Evolutionary conservation across 2,888 invertebrate genomes (phyloP).

Genomic region (Cynaeus angustus): DNA sequence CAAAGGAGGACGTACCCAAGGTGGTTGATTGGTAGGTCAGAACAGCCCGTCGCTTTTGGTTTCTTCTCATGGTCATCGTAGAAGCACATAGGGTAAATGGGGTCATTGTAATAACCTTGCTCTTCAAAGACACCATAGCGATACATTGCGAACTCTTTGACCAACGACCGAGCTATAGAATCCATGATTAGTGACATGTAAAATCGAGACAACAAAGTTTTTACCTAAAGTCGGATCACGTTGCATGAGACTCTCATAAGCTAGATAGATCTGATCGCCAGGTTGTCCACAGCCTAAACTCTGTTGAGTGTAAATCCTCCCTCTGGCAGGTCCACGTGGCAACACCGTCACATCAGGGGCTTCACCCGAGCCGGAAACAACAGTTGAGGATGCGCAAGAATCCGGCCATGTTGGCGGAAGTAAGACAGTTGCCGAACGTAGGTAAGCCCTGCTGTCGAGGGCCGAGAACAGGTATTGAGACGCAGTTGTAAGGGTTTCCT

Average conservation of each 20-base stretch:
- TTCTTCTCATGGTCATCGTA: constrained; percentile 68
- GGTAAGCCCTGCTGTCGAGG: constrained; percentile 74
- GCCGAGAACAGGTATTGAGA: constrained; percentile 76
- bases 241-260: constrained; percentile 69
- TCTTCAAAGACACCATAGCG: constrained; percentile 82
- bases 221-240: constrained; percentile 67
- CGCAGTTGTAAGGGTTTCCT: constrained; percentile 74
- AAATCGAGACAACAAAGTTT: neutral
- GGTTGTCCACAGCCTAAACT: constrained; percentile 75
- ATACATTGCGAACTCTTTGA: constrained; percentile 79
- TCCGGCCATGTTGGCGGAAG: constrained; percentile 77
- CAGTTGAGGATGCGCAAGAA: constrained; percentile 69
- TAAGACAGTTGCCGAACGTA: constrained; percentile 75
- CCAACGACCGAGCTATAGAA: constrained; percentile 70
- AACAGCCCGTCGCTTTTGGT: constrained; percentile 73
- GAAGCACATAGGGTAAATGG: constrained; percentile 76
- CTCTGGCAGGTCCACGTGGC: constrained; percentile 73
- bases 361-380: constrained; percentile 73
- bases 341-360: constrained; percentile 74
- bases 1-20: constrained; percentile 68
- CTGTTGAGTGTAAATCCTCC: constrained; percentile 77
- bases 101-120: constrained; percentile 75
- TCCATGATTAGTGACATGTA: neutral
- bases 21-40: constrained; percentile 72
- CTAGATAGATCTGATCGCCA: constrained; percentile 76